Evolutionary conservation across 1,140 invertebrate genomes (phyloP).

Genomic region (Homalodisca vitripennis): DNA sequence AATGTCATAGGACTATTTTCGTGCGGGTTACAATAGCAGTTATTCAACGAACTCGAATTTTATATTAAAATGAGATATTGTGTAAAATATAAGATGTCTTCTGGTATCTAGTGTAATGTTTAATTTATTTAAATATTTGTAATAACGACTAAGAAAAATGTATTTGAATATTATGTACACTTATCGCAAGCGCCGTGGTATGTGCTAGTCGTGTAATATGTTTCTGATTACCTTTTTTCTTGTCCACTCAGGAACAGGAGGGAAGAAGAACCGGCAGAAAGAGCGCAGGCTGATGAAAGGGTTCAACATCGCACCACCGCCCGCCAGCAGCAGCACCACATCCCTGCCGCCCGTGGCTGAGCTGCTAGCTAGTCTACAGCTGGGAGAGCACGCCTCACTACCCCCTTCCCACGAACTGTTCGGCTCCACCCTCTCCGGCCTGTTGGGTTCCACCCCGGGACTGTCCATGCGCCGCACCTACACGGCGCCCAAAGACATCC

Average conservation of each 20-base stretch:
- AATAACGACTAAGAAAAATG: too few species aligned
- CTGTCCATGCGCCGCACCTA: slow-evolving; percentile 28
- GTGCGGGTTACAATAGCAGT: too few species aligned
- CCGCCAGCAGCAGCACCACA: slow-evolving; percentile 42
- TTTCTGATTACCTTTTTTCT: too few species aligned
- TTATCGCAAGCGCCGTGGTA: too few species aligned
- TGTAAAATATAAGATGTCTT: too few species aligned
- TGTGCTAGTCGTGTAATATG: too few species aligned
- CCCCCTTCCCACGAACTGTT: slow-evolving; percentile 50
- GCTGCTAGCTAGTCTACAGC: slow-evolving; percentile 66
- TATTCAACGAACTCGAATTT: too few species aligned
- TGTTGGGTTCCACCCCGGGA: slow-evolving; percentile 43
- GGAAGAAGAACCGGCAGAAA: slow-evolving; percentile 91
- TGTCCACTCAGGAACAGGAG: slow-evolving; percentile 79
- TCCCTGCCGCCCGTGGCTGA: slow-evolving; percentile 66
- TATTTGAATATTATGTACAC: too few species aligned
- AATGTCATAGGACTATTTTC: too few species aligned
- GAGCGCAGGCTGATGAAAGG: slow-evolving; percentile 91
- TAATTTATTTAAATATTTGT: too few species aligned
- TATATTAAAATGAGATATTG: too few species aligned
- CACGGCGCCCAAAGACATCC: slow-evolving; percentile 27
- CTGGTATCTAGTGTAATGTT: too few species aligned
- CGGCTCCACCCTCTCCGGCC: slow-evolving; percentile 50
- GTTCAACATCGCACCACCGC: slow-evolving; percentile 80
- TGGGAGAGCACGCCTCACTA: slow-evolving; percentile 37